Percentiles rank a stretch among this genome's conserved stretches.
phyloP scores from a whole-genome alignment of 2,888 invertebrate species.

The Troides oblongomaculatus region DNA sequence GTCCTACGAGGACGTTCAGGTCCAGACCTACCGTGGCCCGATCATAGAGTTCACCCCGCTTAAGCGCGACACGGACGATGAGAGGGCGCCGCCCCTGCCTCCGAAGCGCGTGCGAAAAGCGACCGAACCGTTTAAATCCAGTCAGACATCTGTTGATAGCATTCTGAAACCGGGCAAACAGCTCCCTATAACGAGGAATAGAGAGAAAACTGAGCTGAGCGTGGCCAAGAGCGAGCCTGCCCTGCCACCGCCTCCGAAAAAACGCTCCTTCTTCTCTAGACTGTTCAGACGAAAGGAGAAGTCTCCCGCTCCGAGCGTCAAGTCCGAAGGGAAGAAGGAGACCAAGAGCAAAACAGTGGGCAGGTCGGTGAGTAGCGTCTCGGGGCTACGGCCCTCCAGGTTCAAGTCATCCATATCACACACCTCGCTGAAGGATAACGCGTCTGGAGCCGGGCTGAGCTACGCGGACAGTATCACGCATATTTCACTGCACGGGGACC shows the following conservation, averaged over 20 bases:
- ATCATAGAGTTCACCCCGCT: conserved; percentile 76
- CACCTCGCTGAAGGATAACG: conserved; percentile 66
- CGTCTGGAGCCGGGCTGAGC: conserved; percentile 63
- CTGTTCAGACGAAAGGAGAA: conserved; percentile 68
- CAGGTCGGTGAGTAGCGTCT: conserved; percentile 81
- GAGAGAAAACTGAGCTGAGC: conserved; percentile 47
- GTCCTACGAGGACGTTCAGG: conserved; percentile 81
- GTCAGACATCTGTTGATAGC: conserved; percentile 68
- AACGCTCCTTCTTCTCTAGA: conserved; percentile 72
- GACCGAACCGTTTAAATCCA: conserved; percentile 62
- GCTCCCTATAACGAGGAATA: conserved; percentile 54
- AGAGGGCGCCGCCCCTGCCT: conserved; percentile 87
- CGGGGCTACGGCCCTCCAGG: conserved; percentile 78
- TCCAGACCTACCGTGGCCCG: conserved; percentile 71
- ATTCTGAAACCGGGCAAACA: conserved; percentile 63
- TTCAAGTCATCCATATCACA: conserved; percentile 68
- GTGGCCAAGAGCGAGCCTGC: conserved; percentile 67
- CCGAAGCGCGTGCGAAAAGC: conserved; percentile 87
- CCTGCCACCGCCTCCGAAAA: conserved; percentile 66
- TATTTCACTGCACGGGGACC: conserved; percentile 83
- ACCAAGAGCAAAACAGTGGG: conserved; percentile 71
- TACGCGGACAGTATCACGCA: conserved; percentile 82
- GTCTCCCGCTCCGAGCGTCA: conserved; percentile 70
- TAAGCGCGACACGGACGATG: conserved; percentile 77
- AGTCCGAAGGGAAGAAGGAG: conserved; percentile 58